Conservation (phyloP, 1,140 invertebrate genomes). For the Rhopalosiphum maidis region DNA sequence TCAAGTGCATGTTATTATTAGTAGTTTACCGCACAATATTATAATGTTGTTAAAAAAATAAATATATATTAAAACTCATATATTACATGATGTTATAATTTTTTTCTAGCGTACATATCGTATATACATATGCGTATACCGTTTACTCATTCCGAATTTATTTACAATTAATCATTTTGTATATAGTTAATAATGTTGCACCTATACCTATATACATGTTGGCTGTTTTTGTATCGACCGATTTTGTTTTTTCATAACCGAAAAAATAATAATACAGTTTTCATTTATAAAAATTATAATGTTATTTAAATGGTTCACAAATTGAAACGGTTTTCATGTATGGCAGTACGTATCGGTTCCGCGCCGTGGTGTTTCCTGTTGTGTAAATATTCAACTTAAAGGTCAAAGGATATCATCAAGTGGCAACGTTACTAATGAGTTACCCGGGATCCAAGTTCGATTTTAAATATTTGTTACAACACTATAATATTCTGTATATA, state of each 20-base stretch:
- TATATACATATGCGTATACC: background rate
- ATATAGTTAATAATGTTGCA: background rate
- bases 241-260: background rate
- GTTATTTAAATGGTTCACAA: background rate
- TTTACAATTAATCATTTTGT: conserved; percentile 5
- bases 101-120: background rate
- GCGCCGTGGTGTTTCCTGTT: conserved; percentile 39
- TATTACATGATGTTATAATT: background rate
- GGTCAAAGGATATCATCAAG: conserved; percentile 56
- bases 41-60: background rate
- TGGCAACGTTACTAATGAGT: conserved; percentile 39
- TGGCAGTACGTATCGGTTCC: background rate
- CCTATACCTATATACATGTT: background rate
- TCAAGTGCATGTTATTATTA: conserved; percentile 15
- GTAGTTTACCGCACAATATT: background rate
- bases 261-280: background rate
- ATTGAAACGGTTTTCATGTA: background rate
- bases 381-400: conserved; percentile 44
- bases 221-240: background rate
- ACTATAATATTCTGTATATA: background rate
- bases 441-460: conserved; percentile 52
- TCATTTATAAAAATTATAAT: conserved; percentile 13
- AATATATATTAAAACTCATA: background rate
- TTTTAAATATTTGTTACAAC: conserved; percentile 38
- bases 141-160: conserved; percentile 1